Conservation (phyloP, 2,113 vertebrate genomes). For the Hydrochoerus hydrochaeris region DNA sequence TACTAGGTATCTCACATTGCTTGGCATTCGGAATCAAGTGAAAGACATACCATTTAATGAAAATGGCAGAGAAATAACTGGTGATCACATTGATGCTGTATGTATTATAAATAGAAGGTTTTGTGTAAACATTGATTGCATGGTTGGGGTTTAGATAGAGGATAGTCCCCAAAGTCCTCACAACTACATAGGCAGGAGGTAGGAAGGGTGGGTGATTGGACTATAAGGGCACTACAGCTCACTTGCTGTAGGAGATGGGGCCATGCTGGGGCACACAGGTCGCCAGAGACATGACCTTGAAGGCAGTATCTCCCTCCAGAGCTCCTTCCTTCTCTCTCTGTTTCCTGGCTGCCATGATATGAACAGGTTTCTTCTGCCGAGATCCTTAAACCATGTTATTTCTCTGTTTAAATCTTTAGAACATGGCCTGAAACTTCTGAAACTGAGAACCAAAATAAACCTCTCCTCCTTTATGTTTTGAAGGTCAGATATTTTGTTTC, state of each 20-base stretch:
- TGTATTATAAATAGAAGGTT: background rate
- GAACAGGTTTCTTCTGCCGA: background rate
- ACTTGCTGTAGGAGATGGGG: background rate
- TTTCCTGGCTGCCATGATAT: background rate
- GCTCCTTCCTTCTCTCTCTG: background rate
- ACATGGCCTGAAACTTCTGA: background rate
- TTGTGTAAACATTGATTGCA: background rate
- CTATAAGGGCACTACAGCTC: background rate
- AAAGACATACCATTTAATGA: constrained; percentile 1
- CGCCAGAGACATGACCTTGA: background rate
- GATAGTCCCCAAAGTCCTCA: background rate
- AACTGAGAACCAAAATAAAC: background rate
- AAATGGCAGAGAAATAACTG: constrained; percentile 7
- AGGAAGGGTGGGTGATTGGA: background rate
- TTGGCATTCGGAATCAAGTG: constrained; percentile 16
- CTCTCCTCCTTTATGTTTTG: background rate
- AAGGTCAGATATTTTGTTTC: background rate
- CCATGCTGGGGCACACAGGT: background rate
- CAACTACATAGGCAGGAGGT: background rate
- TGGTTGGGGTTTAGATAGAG: background rate
- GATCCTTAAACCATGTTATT: background rate
- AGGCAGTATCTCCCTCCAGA: background rate
- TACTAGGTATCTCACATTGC: background rate
- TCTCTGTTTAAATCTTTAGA: background rate
- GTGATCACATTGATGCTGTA: background rate